A percentile compares a stretch with the other conserved stretches of the same genome.
Conservation (phyloP, 2,888 invertebrate genomes). For the Marronus borbonicus region DNA sequence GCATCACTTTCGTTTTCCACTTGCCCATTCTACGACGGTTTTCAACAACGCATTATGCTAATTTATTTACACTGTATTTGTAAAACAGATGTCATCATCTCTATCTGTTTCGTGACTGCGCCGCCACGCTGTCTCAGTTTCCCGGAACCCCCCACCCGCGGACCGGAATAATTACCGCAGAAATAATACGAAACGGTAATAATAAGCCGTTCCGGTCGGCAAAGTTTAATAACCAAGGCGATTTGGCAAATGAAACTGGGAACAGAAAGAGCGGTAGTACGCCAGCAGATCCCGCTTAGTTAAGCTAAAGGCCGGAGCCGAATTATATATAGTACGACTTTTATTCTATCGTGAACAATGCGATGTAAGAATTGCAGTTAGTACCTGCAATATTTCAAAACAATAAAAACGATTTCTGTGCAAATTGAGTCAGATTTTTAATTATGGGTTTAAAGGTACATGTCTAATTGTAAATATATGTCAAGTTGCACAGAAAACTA, state of each 20-base stretch:
- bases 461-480: too few species aligned
- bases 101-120: constrained; percentile 7
- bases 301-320: background rate
- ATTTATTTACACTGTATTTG: constrained; percentile 42
- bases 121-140: background rate
- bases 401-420: too few species aligned
- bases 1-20: constrained; percentile 22
- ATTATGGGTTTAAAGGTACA: too few species aligned
- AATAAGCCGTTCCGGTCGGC: constrained; percentile 47
- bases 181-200: constrained; percentile 46
- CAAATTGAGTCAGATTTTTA: too few species aligned
- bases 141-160: background rate
- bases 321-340: background rate
- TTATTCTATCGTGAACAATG: background rate
- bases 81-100: constrained; percentile 25
- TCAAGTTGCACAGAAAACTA: too few species aligned
- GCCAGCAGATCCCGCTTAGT: constrained; percentile 16
- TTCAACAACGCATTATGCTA: constrained; percentile 37
- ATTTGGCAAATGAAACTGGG: constrained; percentile 45
- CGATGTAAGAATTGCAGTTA: too few species aligned
- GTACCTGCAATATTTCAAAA: too few species aligned
- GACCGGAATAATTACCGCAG: constrained; percentile 45
- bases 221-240: constrained; percentile 47
- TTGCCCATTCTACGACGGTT: constrained; percentile 19
- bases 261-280: constrained; percentile 27